phyloP scores from a whole-genome alignment of 2,113 vertebrate genomes.

The Mungos mungo region DNA sequence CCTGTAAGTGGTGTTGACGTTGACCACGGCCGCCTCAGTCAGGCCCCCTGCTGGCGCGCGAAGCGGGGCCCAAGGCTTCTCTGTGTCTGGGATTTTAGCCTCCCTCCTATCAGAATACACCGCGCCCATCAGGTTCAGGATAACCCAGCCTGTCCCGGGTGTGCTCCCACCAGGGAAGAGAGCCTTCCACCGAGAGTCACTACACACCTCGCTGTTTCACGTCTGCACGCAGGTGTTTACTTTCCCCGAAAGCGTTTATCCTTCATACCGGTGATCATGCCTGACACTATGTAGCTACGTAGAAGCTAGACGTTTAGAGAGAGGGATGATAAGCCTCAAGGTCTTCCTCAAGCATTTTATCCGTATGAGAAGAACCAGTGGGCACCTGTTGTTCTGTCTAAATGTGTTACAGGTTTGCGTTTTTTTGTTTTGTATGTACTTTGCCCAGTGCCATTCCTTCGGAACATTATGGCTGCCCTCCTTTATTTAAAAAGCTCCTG shows the following conservation, averaged over 20 bases:
- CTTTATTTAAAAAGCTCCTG: constrained; percentile 68
- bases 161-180: constrained; percentile 53
- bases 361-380: fast-evolving
- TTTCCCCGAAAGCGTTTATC: constrained; percentile 28
- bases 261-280: not conserved
- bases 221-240: constrained; percentile 5
- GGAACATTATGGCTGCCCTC: not conserved
- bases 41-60: not conserved
- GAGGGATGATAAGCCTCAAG: not conserved
- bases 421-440: too few species aligned
- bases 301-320: not conserved
- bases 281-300: not conserved
- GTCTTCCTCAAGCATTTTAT: not conserved
- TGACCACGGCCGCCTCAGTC: not conserved
- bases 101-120: constrained; percentile 64
- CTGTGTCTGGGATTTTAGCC: constrained; percentile 76
- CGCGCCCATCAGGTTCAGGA: constrained; percentile 44
- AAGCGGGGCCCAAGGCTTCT: constrained; percentile 79
- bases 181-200: constrained; percentile 67
- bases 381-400: not conserved
- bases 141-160: constrained; percentile 57
- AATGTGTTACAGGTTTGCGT: too few species aligned
- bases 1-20: not conserved
- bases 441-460: constrained; percentile 8
- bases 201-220: not conserved